phyloP scores from a whole-genome alignment of 1,140 invertebrate species.

The Dreissena rostriformis region DNA sequence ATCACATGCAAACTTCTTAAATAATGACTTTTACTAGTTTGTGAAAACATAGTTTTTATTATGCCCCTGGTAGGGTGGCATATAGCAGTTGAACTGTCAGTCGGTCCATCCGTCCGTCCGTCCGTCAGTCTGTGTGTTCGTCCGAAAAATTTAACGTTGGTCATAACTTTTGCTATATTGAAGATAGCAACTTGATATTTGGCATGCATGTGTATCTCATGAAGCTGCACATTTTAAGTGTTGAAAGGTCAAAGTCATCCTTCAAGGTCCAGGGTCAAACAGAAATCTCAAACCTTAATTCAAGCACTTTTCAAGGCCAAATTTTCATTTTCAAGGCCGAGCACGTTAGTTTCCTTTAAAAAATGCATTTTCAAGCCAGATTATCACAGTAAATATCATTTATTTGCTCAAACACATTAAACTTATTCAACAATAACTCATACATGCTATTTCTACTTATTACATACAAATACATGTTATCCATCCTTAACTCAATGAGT shows the following conservation, averaged over 20 bases:
- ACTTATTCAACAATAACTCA: background rate
- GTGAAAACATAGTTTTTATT: too few species aligned
- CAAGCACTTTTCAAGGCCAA: constrained; percentile 1
- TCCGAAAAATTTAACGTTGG: too few species aligned
- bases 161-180: too few species aligned
- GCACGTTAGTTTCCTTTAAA: background rate
- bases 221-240: too few species aligned
- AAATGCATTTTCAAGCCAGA: background rate
- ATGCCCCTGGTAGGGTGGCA: too few species aligned
- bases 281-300: background rate
- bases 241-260: background rate
- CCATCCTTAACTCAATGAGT: background rate
- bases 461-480: background rate
- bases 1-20: too few species aligned
- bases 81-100: too few species aligned
- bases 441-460: background rate
- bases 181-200: too few species aligned
- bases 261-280: background rate
- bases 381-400: background rate
- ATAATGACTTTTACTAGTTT: too few species aligned
- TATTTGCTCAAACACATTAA: background rate
- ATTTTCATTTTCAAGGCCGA: background rate
- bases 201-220: too few species aligned
- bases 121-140: too few species aligned
- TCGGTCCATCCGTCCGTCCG: too few species aligned